Evolutionary conservation across 2,113 vertebrate species (phyloP).

Genomic region (Elaphurus davidianus): DNA sequence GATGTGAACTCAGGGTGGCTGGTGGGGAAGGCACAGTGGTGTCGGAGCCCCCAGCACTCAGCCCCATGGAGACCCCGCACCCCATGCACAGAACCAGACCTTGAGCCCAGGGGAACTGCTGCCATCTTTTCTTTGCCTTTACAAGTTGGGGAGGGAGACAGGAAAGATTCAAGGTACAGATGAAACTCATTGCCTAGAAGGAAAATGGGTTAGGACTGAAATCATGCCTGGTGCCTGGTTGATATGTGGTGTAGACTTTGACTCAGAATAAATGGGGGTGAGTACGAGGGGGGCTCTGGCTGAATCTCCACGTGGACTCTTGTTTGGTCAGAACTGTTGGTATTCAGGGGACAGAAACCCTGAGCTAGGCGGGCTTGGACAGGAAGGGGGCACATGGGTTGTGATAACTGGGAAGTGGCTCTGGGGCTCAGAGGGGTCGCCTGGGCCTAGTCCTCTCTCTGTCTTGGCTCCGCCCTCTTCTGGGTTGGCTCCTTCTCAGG

Average conservation of each 20-base stretch:
- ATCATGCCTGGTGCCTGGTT: too few species aligned
- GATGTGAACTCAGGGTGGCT: accelerated
- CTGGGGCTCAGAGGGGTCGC: accelerated
- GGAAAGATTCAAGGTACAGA: not conserved
- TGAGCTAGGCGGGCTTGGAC: not conserved
- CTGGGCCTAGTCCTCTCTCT: accelerated
- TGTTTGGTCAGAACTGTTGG: not conserved
- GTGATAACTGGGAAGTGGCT: accelerated
- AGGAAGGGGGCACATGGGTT: accelerated
- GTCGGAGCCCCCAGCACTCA: not conserved
- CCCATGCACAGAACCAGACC: not conserved
- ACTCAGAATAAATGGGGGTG: accelerated
- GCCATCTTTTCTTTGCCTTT: not conserved
- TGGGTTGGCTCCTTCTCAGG: not conserved
- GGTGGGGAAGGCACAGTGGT: accelerated
- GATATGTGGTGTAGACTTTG: accelerated
- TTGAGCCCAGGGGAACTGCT: not conserved
- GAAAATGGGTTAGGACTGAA: accelerated
- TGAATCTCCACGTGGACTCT: not conserved
- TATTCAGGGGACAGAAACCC: not conserved
- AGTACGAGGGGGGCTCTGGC: accelerated
- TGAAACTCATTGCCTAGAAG: not conserved
- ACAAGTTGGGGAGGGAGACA: not conserved
- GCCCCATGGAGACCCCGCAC: accelerated
- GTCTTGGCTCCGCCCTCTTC: not conserved